These are phyloP conservation scores for Neodon shergylaensis DNA, from an alignment of 2,113 vertebrate species.

Conservation along the genomic window DNA sequence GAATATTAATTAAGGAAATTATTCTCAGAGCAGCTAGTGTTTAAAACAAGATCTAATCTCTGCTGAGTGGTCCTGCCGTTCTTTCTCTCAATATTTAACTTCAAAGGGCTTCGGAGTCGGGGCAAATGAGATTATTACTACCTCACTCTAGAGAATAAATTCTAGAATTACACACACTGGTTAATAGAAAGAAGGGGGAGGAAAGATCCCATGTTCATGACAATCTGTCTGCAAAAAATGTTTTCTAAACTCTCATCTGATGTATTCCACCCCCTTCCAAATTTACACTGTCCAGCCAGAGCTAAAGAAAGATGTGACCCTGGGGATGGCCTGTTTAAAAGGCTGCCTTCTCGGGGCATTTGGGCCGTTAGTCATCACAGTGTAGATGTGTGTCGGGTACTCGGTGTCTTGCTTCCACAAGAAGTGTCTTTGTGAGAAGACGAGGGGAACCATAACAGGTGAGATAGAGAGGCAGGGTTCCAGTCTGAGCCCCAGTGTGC, in stretches of 20 bases:
- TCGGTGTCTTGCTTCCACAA: background rate
- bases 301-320: background rate
- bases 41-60: conserved; percentile 84
- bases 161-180: conserved; percentile 67
- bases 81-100: conserved; percentile 76
- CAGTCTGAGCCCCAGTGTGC: background rate
- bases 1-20: conserved; percentile 84
- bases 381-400: background rate
- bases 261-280: background rate
- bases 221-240: conserved; percentile 34
- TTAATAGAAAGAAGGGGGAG: conserved; percentile 57
- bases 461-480: background rate
- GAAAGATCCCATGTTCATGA: background rate
- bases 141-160: conserved; percentile 71
- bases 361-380: background rate
- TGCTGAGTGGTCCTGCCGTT: conserved; percentile 74
- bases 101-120: conserved; percentile 78
- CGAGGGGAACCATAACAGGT: background rate
- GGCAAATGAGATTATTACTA: conserved; percentile 79
- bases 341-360: background rate
- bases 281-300: background rate
- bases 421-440: background rate
- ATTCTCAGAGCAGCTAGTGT: conserved; percentile 80
- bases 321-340: background rate
- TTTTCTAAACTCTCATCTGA: conserved; percentile 51